Base-by-base conservation (phyloP, 2,113 vertebrate species). In the Tricholaema leucomelas region DNA sequence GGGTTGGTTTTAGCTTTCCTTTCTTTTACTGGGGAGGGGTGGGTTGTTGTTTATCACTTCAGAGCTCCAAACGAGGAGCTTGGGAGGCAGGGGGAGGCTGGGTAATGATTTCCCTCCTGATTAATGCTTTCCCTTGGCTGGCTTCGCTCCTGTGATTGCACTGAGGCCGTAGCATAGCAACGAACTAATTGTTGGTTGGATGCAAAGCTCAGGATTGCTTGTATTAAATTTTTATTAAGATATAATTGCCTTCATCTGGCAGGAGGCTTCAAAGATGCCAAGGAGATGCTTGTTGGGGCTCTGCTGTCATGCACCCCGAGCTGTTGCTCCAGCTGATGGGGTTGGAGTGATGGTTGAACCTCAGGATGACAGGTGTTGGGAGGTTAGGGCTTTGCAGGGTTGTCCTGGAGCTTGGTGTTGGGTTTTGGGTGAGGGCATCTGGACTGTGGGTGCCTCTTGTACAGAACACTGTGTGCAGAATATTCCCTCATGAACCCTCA, bases 161-260 rank as follows among this genome's bases (percentile, higher is more conserved):
- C 84, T 93, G 88, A 17, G 96, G 92, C 95, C 7, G 97, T 97
- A 97, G 91, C 89, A 16, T 95, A 96, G 97, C 97, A 94, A 94
- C 97, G 23, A 8, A 94, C 96, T 97, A 95, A 96, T 95, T 91
- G 76, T 60, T 72, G 93, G 95, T 67, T 90, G 96, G 95, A 89
- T 93, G 96, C 94, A 72, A 54, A 90, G 94, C 18, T 86, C 96
- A 93, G 88, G 87, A 95, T 96, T 96, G 95, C 95, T 5, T 4
- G 87, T 87, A 96, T 96, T 89, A 90, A 96, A 80, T 70, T 90
- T 94, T 95, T 89, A 96, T 97, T 71, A 83, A 93, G 92, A 78
- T 79, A 31, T 90, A 95, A 95, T 88, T 90, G 55, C 58, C 9
- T 91, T 76, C 84, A 52, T 84, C 92, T 69, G 65, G 85, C 83